Conservation (phyloP, 2,797 vertebrate genomes). For the Tapirus indicus region DNA sequence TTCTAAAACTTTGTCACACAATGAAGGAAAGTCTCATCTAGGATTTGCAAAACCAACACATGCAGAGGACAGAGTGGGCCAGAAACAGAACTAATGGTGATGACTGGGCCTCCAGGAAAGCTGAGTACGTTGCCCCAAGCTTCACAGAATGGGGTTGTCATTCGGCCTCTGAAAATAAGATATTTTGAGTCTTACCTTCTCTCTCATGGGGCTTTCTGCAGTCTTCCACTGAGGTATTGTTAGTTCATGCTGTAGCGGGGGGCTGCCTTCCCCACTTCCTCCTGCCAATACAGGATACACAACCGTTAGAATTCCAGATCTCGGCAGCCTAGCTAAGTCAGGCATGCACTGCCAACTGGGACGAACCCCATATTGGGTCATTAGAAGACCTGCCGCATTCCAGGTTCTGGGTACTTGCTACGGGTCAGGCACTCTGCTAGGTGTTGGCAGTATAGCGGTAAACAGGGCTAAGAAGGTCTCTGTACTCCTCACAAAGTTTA, state of each 20-base stretch:
- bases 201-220: conserved; percentile 41
- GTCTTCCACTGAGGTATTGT: conserved; percentile 83
- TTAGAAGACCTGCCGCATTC: neutral
- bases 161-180: neutral
- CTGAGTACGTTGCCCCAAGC: neutral
- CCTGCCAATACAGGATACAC: conserved; percentile 74
- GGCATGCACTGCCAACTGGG: neutral
- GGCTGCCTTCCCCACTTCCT: conserved; percentile 59
- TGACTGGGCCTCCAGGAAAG: neutral
- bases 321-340: neutral
- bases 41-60: neutral
- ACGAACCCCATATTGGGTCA: neutral
- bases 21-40: neutral
- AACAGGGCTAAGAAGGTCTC: neutral
- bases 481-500: neutral
- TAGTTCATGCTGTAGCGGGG: conserved; percentile 76
- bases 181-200: conserved; percentile 76
- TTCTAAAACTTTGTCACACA: neutral
- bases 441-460: neutral
- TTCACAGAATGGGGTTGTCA: neutral
- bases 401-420: neutral
- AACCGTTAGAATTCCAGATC: conserved; percentile 23
- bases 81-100: neutral
- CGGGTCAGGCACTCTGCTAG: neutral
- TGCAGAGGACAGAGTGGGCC: neutral